Base-by-base conservation (phyloP, 2,888 invertebrate species). In the Stenodema calcarata region DNA sequence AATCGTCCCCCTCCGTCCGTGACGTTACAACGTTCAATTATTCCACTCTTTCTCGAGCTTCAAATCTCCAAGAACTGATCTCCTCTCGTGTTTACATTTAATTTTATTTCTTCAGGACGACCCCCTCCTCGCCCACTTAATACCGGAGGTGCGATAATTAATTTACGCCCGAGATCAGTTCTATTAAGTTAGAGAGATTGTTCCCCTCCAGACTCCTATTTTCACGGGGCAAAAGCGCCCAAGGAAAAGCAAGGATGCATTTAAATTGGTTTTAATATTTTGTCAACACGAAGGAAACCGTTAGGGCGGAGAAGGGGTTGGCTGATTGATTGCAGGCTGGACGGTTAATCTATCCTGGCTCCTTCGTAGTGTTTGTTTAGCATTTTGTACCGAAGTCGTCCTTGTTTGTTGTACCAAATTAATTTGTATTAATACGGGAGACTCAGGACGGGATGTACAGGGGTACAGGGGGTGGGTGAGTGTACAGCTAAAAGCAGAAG, bases 241-340 rank as follows among this genome's bases (percentile, higher is more conserved):
- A 73, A 76, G 86, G 86, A 78, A 28, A 79, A 86, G 70, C 73
- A 87, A 87, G 85, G 87, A 88, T 87, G 88, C 88, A 88, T 88
- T 88, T 88, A 88, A 88, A 88, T 88, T 88, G 88, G 87, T 88
- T 87, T 88, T 88, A 88, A 88, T 87, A 88, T 86, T 87, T 79
- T 86, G 87, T 86, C 86, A 87, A 87, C 87, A 87, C 84, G n/a
- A 47, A 54, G 80, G 30, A 44, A 83, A 44, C 41, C 47, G 35
- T 14, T 50, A n/a, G 86, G 14, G 62, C 42, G 7, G 41, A 27
- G 35, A 9, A n/a, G 27, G 81, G 50, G 79, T 62, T 28, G 79
- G 50, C 76, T 86, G 79, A 79, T 84, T 87, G 87, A 87, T 87
- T 87, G 87, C 86, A 82, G 44, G 47, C 12, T 41, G 75, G 86